Conservation (phyloP, 2,797 vertebrate species). For the Parauchenoglanis punctatus region DNA sequence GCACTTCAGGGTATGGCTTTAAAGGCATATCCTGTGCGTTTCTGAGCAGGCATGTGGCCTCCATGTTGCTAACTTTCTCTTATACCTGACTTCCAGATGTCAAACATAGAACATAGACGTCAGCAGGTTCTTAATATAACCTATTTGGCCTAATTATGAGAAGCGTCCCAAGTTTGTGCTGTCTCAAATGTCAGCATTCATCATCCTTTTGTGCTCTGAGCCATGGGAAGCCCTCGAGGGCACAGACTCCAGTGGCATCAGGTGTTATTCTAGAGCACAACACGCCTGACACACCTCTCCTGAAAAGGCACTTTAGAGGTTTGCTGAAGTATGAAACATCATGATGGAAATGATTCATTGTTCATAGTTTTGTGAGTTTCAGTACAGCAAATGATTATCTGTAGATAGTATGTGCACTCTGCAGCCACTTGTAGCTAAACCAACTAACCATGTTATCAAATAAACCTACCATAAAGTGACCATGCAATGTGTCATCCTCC, state of each 20-base stretch:
- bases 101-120: background rate
- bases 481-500: background rate
- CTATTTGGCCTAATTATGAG: conserved; percentile 6
- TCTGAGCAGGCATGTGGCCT: conserved; percentile 1
- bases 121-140: conserved; percentile 4
- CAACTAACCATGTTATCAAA: background rate
- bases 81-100: conserved; percentile 8
- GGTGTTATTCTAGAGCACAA: conserved; percentile 11
- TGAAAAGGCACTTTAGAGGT: background rate
- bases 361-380: background rate
- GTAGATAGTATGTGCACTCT: background rate
- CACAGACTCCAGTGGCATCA: conserved; percentile 19
- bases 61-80: background rate
- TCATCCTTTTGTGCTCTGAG: conserved; percentile 3
- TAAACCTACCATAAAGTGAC: background rate
- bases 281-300: background rate
- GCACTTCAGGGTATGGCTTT: too few species aligned
- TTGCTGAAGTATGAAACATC: background rate
- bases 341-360: background rate
- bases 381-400: background rate
- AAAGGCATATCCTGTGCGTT: conserved; percentile 8
- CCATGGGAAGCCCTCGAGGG: background rate
- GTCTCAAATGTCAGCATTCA: conserved; percentile 29
- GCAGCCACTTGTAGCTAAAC: background rate
- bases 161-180: conserved; percentile 11